Base-by-base conservation (phyloP, 1,140 invertebrate species). In the Ceratina australensis region DNA sequence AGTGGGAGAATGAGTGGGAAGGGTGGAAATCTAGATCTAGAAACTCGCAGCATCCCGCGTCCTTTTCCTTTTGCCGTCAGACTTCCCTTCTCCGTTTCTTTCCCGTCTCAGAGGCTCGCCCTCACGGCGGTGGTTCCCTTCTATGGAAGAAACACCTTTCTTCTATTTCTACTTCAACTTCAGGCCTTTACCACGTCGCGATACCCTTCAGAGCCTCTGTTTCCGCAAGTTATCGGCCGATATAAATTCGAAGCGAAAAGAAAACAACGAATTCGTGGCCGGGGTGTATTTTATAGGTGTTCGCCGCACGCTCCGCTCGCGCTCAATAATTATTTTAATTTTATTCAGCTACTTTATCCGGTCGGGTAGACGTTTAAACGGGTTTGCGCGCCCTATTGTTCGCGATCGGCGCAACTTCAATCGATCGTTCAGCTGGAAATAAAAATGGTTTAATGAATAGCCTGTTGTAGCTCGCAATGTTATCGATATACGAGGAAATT, bases 161-260 rank as follows among this genome's bases (percentile, higher is more conserved):
- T 71, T 77, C 67, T 77, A 69, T 77, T 77, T 77, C 74, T 77
- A 49, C 54, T 71, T 77, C 74, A 61, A 77, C 74, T 77, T 47
- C 47, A 28, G 52, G 47, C 74, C 26, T 56, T 10, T 8, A 16
- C 42, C 18, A 66, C 24, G 42, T 10, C 33, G 13, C 50, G 18
- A 20, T 24, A 52, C 60, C 42, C 56, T 49, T 72, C 13, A 10
- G 47, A 57, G 64, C 22, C 49, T 73, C 57, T 47, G 68, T 67
- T 67, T 81, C 69, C 72, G 68, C 78, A 72, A 66, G 61, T 69
- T 76, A 67, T 79, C 57, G 57, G 47, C 78, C 52, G 78, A 72
- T 73, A 87, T 87, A 86, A 88, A 86, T 88, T 87, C 80, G 79
- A 76, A 86, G 86, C 83, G 79, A 86, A 88, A 86, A 83, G 79